phyloP scores from a whole-genome alignment of 2,888 invertebrate genomes.

The Napeogenes inachia region DNA sequence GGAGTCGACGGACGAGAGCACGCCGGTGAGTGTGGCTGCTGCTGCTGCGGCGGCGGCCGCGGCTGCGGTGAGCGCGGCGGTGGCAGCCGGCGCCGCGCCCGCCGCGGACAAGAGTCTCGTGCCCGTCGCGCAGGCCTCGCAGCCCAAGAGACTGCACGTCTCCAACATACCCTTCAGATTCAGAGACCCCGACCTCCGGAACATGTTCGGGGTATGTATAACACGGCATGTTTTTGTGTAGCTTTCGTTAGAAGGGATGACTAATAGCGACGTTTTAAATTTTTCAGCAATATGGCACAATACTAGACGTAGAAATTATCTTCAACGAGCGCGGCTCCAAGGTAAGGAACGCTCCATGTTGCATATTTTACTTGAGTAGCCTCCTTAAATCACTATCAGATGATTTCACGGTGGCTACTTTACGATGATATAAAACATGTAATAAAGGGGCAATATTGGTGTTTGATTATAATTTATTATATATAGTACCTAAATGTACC shows the following conservation, averaged over 20 bases:
- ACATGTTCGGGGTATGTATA: constrained; percentile 97
- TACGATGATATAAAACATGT: constrained; percentile 26
- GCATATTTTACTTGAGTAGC: constrained; percentile 44
- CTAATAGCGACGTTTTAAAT: constrained; percentile 60
- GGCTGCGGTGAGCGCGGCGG: constrained; percentile 69
- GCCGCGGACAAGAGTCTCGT: constrained; percentile 74
- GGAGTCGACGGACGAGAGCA: constrained; percentile 75
- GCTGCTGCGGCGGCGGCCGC: constrained; percentile 66
- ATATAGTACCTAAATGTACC: too few relatives aligned
- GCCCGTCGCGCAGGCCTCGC: constrained; percentile 73
- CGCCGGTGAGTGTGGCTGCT: constrained; percentile 73
- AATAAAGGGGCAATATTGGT: constrained; percentile 31
- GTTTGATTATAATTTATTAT: constrained; percentile 12
- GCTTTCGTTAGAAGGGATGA: constrained; percentile 15
- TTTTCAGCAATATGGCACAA: constrained; percentile 97
- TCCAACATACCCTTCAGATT: constrained; percentile 99
- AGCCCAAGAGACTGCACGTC: constrained; percentile 97
- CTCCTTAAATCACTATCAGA: constrained; percentile 51
- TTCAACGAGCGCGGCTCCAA: constrained; percentile 99
- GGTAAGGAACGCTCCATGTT: constrained; percentile 82
- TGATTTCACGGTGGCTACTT: constrained; percentile 55
- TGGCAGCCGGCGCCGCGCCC: constrained; percentile 56
- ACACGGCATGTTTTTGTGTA: constrained; percentile 34
- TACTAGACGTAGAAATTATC: constrained; percentile 99
- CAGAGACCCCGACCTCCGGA: constrained; percentile 98